These are phyloP conservation scores for Toxotes jaculatrix DNA, from an alignment of 2,113 vertebrate species.

Conservation along the genomic window DNA sequence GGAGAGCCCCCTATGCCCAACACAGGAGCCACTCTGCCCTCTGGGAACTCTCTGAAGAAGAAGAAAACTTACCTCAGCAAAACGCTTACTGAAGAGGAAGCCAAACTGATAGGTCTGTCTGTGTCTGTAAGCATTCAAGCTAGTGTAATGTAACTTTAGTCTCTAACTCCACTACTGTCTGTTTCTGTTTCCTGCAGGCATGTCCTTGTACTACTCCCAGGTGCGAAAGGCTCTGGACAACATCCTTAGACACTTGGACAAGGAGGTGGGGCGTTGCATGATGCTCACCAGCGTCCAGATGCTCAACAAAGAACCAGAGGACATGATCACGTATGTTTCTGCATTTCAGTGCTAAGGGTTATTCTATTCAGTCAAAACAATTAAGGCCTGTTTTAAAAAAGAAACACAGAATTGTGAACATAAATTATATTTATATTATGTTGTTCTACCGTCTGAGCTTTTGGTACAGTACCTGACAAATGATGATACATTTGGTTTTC, in stretches of 20 bases:
- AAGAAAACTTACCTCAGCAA: slow-evolving; percentile 99
- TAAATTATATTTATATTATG: too few relatives aligned
- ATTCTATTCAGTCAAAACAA: not conserved
- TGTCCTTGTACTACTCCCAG: slow-evolving; percentile 98
- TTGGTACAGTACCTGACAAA: too few relatives aligned
- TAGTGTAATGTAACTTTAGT: not conserved
- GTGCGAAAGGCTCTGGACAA: slow-evolving; percentile 97
- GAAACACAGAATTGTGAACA: too few relatives aligned
- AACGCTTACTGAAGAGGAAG: slow-evolving; percentile 98
- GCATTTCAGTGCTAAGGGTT: not conserved
- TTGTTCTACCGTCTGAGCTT: too few relatives aligned
- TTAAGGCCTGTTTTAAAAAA: too few relatives aligned
- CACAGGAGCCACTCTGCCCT: slow-evolving; percentile 96
- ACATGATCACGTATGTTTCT: slow-evolving; percentile 97
- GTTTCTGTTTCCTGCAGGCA: slow-evolving; percentile 85
- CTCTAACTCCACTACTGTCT: not conserved
- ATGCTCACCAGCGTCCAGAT: slow-evolving; percentile 98
- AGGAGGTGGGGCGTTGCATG: slow-evolving; percentile 99
- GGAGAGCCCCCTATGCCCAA: slow-evolving; percentile 99
- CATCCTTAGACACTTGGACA: slow-evolving; percentile 97
- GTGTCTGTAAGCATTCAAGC: not conserved
- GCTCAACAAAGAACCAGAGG: slow-evolving; percentile 99
- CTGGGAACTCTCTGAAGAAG: slow-evolving; percentile 97
- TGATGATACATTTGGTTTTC: not conserved
- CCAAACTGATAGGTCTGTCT: slow-evolving; percentile 93